These are phyloP conservation scores for Hydrocynus forskahlii DNA, from an alignment of 2,797 vertebrate species.

Conservation along the genomic window DNA sequence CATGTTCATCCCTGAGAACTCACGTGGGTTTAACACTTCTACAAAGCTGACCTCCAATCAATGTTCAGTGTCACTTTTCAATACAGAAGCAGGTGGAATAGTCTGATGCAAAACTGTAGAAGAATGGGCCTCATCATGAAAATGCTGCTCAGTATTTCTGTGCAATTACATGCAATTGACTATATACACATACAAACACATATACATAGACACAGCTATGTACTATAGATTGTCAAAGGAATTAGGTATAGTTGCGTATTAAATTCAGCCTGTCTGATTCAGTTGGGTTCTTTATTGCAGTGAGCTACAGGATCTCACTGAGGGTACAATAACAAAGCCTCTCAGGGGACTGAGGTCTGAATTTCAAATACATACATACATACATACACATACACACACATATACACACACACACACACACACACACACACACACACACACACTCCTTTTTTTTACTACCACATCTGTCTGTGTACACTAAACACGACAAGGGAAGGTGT, in stretches of 20 bases:
- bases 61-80: constrained; percentile 21
- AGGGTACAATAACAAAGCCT: constrained; percentile 16
- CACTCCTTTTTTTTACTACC: background rate
- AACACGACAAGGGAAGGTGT: background rate
- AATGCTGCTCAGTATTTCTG: background rate
- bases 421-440: background rate
- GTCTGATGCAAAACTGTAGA: background rate
- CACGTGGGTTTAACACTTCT: constrained; percentile 44
- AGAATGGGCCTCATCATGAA: background rate
- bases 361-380: background rate
- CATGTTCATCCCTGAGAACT: constrained; percentile 45
- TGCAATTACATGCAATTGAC: background rate
- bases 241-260: constrained; percentile 6
- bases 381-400: background rate
- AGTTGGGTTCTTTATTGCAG: constrained; percentile 5
- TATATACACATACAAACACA: no score
- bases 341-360: background rate
- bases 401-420: background rate
- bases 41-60: constrained; percentile 42
- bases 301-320: constrained; percentile 5
- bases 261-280: background rate
- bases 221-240: background rate
- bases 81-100: constrained; percentile 8
- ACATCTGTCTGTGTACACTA: background rate
- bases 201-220: background rate